Evolutionary conservation across 2,888 invertebrate species (phyloP), one percentile per base, ranked within the genome.

Genomic region (Hedya salicella): DNA sequence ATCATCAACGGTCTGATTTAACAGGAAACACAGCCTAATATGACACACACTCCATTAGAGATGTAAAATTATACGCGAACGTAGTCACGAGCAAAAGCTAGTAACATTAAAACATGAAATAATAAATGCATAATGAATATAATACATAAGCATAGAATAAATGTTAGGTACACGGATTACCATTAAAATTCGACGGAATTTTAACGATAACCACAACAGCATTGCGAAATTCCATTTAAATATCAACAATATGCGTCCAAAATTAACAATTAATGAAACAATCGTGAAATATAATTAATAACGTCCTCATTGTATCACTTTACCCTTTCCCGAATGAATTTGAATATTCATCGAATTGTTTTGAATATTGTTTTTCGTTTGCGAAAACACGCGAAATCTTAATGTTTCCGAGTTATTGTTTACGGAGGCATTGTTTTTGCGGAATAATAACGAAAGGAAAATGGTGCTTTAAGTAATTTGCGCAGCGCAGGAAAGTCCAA

Each of bases 271-370:
- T 53, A 53, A 48, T 48, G 60, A 40, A 60, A 68, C 53, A 67
- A 65, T 67, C 54, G 56, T 61, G 42, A 68, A 69, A 63, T 63
- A 66, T 61, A 68, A 70, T 68, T 66, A 70, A 69, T 70, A 70
- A 57, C 52, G 53, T 21, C 1, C 52, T 69, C 52, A 48, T 56
- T 52, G 65, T 66, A 66, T 59, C 65, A 40, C 40, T 52, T 40
- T 48, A 56, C 63, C 65, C 60, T 48, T 52, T 65, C n/a, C n/a
- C 14, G n/a, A 48, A 79, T 83, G 82, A 83, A 83, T 85, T 79
- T 83, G 82, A 83, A 83, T 85, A 83, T 82, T 83, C 82, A 82
- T 81, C 69, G 40, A 54, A 68, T 59, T 62, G 36, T 59, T 66
- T 16, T 39, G 68, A 71, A 73, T 78, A 77, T 77, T 78, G 79